Percentiles rank a stretch among this genome's conserved stretches.
phyloP scores from a whole-genome alignment of 2,113 vertebrate genomes.

The Eulacestoma nigropectus region DNA sequence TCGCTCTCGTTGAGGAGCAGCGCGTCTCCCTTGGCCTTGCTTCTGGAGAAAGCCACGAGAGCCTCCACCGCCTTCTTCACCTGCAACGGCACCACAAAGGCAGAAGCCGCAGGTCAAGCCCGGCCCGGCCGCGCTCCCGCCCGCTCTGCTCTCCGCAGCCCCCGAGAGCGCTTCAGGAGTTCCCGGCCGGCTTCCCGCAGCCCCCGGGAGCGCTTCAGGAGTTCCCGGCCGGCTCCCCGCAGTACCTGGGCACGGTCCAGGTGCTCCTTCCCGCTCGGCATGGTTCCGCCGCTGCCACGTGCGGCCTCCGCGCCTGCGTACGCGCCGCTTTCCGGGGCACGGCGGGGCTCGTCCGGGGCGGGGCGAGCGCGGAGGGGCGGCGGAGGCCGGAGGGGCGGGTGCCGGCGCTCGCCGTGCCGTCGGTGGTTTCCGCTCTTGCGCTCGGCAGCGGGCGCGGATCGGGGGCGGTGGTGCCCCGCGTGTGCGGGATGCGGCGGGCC shows the following conservation, averaged over 20 bases:
- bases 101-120: neutral
- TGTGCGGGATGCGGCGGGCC: neutral
- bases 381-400: accelerated
- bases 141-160: neutral
- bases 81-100: conserved; percentile 56
- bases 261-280: neutral
- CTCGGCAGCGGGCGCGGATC: accelerated
- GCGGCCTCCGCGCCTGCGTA: neutral
- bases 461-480: accelerated
- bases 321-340: neutral
- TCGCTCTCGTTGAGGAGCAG: conserved; percentile 76
- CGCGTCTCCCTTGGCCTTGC: conserved; percentile 40
- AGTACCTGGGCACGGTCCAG: neutral
- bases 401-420: accelerated
- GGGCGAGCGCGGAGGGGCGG: neutral
- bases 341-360: neutral
- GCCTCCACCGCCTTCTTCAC: conserved; percentile 83
- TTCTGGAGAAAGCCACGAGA: conserved; percentile 74
- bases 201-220: neutral
- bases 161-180: neutral
- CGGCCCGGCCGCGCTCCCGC: neutral
- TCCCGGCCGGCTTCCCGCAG: no score
- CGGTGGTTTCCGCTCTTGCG: accelerated
- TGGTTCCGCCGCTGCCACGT: neutral
- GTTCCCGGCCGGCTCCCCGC: neutral